These are phyloP conservation scores for Lynx canadensis DNA, from an alignment of 2,113 vertebrate genomes.

Conservation along the genomic window DNA sequence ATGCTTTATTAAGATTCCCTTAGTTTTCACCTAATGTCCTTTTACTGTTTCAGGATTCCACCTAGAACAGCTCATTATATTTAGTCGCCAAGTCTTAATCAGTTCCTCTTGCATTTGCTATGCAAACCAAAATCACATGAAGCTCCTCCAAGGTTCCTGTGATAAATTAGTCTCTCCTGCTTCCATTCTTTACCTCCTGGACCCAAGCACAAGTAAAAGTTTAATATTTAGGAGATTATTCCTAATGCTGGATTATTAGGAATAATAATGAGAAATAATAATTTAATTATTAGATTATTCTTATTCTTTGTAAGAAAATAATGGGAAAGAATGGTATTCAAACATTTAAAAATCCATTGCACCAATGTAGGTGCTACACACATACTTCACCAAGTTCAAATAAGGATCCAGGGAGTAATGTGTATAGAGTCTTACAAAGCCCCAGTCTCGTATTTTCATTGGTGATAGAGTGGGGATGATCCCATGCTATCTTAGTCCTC, in stretches of 20 bases:
- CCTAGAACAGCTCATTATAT: background rate
- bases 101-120: background rate
- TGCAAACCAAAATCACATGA: background rate
- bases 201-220: background rate
- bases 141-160: background rate
- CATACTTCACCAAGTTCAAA: background rate
- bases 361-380: background rate
- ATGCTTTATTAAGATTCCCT: background rate
- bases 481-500: background rate
- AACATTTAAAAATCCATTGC: background rate
- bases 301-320: background rate
- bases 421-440: background rate
- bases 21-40: background rate
- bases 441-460: background rate
- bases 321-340: background rate
- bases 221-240: background rate
- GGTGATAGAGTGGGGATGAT: background rate
- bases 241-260: background rate
- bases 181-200: background rate
- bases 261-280: no score
- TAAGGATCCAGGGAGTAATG: background rate
- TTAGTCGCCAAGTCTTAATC: background rate
- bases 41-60: background rate
- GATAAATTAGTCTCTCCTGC: background rate
- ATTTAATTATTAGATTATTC: no score